Base-by-base conservation (phyloP, 64 coral and sea anemone species). In the Platygyra sinensis region DNA sequence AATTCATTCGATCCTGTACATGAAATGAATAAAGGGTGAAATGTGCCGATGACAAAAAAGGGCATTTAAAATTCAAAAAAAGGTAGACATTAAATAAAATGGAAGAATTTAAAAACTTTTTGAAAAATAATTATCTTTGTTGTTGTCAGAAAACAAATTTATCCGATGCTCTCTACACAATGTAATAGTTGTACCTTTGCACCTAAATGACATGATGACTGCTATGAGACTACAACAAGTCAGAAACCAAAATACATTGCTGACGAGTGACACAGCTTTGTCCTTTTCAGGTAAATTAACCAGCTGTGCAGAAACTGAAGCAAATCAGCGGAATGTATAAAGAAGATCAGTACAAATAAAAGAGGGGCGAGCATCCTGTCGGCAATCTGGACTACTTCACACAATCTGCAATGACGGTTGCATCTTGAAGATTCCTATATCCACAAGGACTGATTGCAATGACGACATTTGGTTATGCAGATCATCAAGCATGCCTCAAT, bases 151-250 rank as follows among this genome's bases (percentile, higher is more conserved):
- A 8, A 55, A 9, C 7, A 55, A 55, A 11, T 55, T 55, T 14
- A 11, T 55, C 13, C 13, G 11, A 73, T 73, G 33, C 14, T 73
- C 14, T 50, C 0, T 74, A 6, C 8, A 28, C 5, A 46, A 36
- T 36, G 33, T 36, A 36, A 36, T 36, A 36, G 33, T 54, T 80
- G 52, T 19, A 85, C 81, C 79, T 81, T 81, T 62, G 38, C 63
- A 85, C 52, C 81, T 63, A 24, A 72, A 85, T 15, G 28, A 17
- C 38, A 72, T 67, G 30, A 71, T n/a, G 50, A 51, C 15, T 38
- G 81, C 33, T 12, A 85, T 29, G 6, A 51, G 6, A 28, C 33
- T 32, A 5, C 38, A 31, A 10, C 62, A 25, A 28, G 24, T 60
- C 16, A 85, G 18, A 15, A 50, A 14, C 81, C 81, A 85, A 17